Evolutionary conservation across 2,888 invertebrate genomes (phyloP).

Genomic region (Melanchra persicariae): DNA sequence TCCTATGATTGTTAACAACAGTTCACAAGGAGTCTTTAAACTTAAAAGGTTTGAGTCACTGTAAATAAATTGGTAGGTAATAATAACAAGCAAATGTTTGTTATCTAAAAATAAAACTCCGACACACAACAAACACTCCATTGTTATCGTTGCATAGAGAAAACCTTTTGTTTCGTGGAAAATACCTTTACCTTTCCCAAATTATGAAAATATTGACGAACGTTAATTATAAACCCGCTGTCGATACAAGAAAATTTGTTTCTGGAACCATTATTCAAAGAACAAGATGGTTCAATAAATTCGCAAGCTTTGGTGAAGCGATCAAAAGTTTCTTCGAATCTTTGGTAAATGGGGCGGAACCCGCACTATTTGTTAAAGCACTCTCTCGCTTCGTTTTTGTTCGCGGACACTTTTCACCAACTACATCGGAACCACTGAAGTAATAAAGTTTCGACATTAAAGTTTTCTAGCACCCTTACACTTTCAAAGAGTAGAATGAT

Average conservation of each 20-base stretch:
- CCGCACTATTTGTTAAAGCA: slow-evolving; percentile 46
- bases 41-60: background rate
- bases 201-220: slow-evolving; percentile 25
- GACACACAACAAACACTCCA: background rate
- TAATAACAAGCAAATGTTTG: slow-evolving; percentile 2
- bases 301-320: slow-evolving; percentile 25
- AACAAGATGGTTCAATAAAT: slow-evolving; percentile 37
- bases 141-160: slow-evolving; percentile 15
- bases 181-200: background rate
- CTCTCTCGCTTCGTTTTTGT: slow-evolving; percentile 30
- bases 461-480: slow-evolving; percentile 8
- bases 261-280: slow-evolving; percentile 3
- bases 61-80: no score
- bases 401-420: slow-evolving; percentile 34
- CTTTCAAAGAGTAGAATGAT: slow-evolving; percentile 14
- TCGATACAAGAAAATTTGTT: slow-evolving; percentile 3
- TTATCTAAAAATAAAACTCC: background rate
- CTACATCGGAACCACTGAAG: slow-evolving; percentile 15
- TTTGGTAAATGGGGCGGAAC: slow-evolving; percentile 31
- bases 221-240: background rate
- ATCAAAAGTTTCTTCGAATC: slow-evolving; percentile 45
- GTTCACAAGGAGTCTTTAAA: background rate
- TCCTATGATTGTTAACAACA: background rate
- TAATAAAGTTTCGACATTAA: slow-evolving; percentile 42
- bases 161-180: slow-evolving; percentile 10